Conservation (phyloP, 1,140 invertebrate species). For the Leucophenga varia region DNA sequence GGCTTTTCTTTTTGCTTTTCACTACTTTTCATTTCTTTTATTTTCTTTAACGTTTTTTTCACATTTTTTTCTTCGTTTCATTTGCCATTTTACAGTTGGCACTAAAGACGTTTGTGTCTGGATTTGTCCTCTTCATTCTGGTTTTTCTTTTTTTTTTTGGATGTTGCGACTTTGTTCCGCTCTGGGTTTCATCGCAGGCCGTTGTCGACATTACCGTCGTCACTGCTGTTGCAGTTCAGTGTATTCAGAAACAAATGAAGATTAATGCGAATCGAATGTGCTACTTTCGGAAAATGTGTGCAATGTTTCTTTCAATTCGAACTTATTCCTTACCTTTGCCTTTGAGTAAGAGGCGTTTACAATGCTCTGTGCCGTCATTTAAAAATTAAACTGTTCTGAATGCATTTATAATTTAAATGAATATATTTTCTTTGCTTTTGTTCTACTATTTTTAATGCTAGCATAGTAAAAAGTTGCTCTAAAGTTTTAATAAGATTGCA, state of each 20-base stretch:
- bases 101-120: constrained; percentile 13
- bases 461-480: too few relatives aligned
- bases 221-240: constrained; percentile 29
- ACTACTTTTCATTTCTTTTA: too few relatives aligned
- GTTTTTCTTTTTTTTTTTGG: constrained; percentile 51
- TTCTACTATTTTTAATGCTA: too few relatives aligned
- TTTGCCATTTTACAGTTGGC: constrained; percentile 11
- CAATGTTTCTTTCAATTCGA: constrained; percentile 5
- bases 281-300: constrained; percentile 42
- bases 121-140: constrained; percentile 23
- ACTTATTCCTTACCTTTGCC: background rate
- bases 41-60: too few relatives aligned
- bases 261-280: constrained; percentile 53
- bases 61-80: constrained; percentile 42
- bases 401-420: constrained; percentile 54
- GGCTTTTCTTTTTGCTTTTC: constrained; percentile 39
- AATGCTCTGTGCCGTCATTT: constrained; percentile 35
- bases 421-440: too few relatives aligned
- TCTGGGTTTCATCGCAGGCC: too few relatives aligned
- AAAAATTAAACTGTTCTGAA: constrained; percentile 53
- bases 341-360: constrained; percentile 22
- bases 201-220: too few relatives aligned
- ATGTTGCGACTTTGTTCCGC: too few relatives aligned
- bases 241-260: constrained; percentile 53
- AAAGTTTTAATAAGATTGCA: too few relatives aligned